These are phyloP conservation scores for Tyrophagus putrescentiae DNA, from an alignment of 1,140 invertebrate species.

Conservation along the genomic window DNA sequence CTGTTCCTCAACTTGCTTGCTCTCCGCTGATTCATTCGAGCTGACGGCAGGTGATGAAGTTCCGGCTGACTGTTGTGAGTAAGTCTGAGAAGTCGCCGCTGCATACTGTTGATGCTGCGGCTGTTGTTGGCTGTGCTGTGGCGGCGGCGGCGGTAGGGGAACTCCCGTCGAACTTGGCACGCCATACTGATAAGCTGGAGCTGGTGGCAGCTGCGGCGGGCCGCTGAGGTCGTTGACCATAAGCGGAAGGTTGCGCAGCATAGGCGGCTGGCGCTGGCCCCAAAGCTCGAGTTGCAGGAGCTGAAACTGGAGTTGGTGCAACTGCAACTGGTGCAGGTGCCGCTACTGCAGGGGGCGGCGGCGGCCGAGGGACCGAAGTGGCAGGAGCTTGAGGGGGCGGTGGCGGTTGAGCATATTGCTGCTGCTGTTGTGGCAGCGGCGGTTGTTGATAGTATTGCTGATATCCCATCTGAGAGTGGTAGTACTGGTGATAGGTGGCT, in stretches of 20 bases:
- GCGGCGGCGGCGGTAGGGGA: neutral
- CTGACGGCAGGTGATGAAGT: neutral
- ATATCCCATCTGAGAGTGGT: no score
- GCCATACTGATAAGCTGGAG: neutral
- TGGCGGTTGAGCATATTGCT: neutral
- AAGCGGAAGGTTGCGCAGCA: no score
- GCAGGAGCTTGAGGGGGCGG: neutral
- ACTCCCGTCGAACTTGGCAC: neutral
- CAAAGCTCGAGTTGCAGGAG: neutral
- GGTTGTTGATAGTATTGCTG: neutral
- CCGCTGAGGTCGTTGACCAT: no score
- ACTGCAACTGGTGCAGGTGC: neutral
- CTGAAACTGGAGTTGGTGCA: neutral
- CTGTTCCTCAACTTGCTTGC: no score
- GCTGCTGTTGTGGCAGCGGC: conserved; percentile 1
- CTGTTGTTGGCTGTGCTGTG: neutral
- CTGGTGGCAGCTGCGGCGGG: neutral
- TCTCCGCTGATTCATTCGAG: neutral
- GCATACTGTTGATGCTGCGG: neutral
- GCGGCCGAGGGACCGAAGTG: neutral
- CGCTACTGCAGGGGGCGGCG: neutral
- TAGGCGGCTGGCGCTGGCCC: no score
- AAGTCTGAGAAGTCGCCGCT: no score
- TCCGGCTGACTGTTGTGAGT: no score
- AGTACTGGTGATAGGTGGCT: neutral